Base-by-base conservation (phyloP, 2,113 vertebrate species). In the Onychorhynchus coronatus region DNA sequence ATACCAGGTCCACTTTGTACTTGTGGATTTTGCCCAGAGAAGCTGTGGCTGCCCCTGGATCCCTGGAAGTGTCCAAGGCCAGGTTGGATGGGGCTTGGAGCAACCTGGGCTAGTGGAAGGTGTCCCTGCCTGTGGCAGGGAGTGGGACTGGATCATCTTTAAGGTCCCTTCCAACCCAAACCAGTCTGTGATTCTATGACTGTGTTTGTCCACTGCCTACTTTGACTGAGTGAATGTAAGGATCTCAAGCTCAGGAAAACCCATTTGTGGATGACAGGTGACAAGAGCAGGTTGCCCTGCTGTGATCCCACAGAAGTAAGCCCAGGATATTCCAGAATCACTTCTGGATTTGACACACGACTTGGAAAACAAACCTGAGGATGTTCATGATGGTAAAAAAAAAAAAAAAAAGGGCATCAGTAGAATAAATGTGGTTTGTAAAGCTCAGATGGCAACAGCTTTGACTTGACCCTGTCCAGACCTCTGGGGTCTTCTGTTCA, bases 131-230 rank as follows among this genome's bases (percentile, higher is more conserved):
- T 53, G 31, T 31, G 62, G 62, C 28, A 65, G 28, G 39, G 39
- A 8, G 27, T 63, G 37, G 61, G 9, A 63, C 2, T 3, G 5
- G 67, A 14, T 6, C 11, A 3, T 27, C 66, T 31, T 9, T 15
- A 10, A 10, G 9, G 12, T 35, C 31, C 50, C 67, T 35, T 25
- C 58, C 42, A 58, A 3, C 22, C 49, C 85, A 31, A 10, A 10
- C 35, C 42, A 4, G 1, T 2, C 41, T 8, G 8, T 42, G 35
- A 5, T 8, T 19, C 27, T 37, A 12, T 18, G 25, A 0, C 1
- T 35, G 65, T 13, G 0, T 35, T n/a, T 50, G 35, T 16, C 13
- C 50, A 1, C 28, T 82, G 9, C 52, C 41, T 81, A 9, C 52
- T 56, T 27, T 55, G 31, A 44, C 20, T 23, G 17, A 61, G 22